Evolutionary conservation across 2,888 invertebrate genomes (phyloP).

Genomic region (Formica aserva): DNA sequence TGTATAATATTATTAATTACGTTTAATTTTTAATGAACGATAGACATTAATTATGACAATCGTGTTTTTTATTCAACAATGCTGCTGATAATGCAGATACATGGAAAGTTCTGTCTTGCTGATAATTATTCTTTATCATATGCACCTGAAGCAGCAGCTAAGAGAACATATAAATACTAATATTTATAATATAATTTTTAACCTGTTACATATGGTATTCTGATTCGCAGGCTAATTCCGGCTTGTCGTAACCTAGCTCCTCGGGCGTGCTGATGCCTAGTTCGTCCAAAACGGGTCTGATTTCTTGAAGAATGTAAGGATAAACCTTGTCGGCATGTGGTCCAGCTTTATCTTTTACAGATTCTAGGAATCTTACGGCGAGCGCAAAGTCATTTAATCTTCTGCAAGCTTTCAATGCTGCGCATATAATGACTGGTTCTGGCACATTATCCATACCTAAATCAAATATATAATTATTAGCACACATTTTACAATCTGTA

Average conservation of each 20-base stretch:
- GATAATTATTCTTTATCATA: constrained; percentile 8
- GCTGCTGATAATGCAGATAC: constrained; percentile 50
- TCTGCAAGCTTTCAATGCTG: constrained; percentile 96
- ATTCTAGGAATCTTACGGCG: constrained; percentile 96
- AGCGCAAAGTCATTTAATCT: constrained; percentile 97
- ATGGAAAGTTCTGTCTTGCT: constrained; percentile 32
- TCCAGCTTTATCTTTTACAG: constrained; percentile 96
- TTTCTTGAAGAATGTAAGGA: constrained; percentile 95
- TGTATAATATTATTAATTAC: not conserved
- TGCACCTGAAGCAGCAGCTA: constrained; percentile 16
- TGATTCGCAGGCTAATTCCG: constrained; percentile 94
- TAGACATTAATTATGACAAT: constrained; percentile 13
- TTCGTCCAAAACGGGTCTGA: constrained; percentile 96
- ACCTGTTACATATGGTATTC: constrained; percentile 90
- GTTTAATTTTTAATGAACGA: constrained; percentile 14
- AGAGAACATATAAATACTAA: constrained; percentile 66
- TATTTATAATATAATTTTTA: constrained; percentile 29
- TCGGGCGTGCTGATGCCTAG: constrained; percentile 97
- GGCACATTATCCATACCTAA: constrained; percentile 95
- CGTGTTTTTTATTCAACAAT: constrained; percentile 63
- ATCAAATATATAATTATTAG: not conserved
- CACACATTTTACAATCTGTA: not conserved
- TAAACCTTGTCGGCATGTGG: constrained; percentile 91
- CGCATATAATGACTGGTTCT: constrained; percentile 95
- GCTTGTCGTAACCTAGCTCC: constrained; percentile 98